Evolutionary conservation across 2,797 vertebrate species (phyloP).

Genomic region (Tarsius wallacei): DNA sequence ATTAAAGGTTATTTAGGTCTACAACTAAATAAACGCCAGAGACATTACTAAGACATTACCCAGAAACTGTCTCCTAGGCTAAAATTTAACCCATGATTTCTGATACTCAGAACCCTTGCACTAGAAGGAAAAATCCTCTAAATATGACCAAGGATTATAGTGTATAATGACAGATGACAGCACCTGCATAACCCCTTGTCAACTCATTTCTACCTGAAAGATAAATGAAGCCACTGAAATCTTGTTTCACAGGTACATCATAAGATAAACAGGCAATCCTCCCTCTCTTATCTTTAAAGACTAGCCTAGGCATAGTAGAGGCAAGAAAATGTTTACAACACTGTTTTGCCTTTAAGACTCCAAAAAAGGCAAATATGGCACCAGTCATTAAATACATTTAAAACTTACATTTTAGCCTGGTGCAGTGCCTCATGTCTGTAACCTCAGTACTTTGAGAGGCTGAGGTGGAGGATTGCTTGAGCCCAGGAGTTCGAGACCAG

Average conservation of each 20-base stretch:
- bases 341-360: background rate
- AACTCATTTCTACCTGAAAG: background rate
- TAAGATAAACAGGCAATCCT: background rate
- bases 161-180: background rate
- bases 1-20: background rate
- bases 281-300: background rate
- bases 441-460: too few relatives aligned
- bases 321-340: background rate
- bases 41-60: background rate
- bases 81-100: background rate
- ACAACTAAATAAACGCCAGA: slow-evolving; percentile 60
- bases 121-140: background rate
- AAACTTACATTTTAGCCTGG: background rate
- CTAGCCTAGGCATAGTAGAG: background rate
- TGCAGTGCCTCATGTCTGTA: too few relatives aligned
- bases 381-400: background rate
- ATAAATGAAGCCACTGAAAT: background rate
- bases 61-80: background rate
- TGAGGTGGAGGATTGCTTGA: too few relatives aligned
- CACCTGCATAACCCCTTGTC: background rate
- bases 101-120: background rate
- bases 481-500: too few relatives aligned
- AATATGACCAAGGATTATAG: background rate
- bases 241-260: background rate
- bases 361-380: background rate